Evolutionary conservation across 2,888 invertebrate species (phyloP), one percentile per base, ranked within the genome.

Genomic region (Deilephila elpenor): DNA sequence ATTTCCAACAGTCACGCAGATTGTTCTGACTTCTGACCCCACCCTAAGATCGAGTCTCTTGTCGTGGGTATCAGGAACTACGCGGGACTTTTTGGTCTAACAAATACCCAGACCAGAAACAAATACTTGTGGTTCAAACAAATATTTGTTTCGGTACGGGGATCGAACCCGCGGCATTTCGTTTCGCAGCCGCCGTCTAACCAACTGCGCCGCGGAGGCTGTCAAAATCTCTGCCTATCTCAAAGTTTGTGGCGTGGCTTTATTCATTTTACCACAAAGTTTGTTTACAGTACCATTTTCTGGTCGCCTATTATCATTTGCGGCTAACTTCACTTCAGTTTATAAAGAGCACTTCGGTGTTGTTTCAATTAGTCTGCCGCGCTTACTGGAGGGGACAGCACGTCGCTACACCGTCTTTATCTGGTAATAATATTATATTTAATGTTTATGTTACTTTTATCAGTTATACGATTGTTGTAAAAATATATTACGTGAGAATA

Each of bases 401-500:
- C 51, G 44, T 17, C 20, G 5, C 67, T 14, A 64, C 62, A 7
- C 7, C 34, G 32, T 20, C 51, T 25, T 67, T 64, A 64, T 67
- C 67, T 6, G 25, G 44, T 67, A 67, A 51, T 67, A 14, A 25
- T 67, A 44, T 67, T 20, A 37, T 44, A 25, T 14, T 20, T 51
- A 44, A 51, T 67, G 67, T 67, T 67, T 67, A 67, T 51, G 25
- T 20, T 51, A 44, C 67, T 25, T 11, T 67, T 67, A 67, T 67
- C 67, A 20, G 51, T 44, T 37, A 44, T 67, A 62, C 19, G 29
- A 74, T 59, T 74, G 62, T 71, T 56, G 25, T 34, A 59, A 25
- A 56, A 11, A 74, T 56, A 56, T 67, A 67, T 67, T 67, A 20
- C 34, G 20, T 14, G 64, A 51, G n/a, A 67, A 67, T 67, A 51